These are phyloP conservation scores for Drosophila obscura DNA, from an alignment of 1,140 invertebrate species.

Conservation along the genomic window DNA sequence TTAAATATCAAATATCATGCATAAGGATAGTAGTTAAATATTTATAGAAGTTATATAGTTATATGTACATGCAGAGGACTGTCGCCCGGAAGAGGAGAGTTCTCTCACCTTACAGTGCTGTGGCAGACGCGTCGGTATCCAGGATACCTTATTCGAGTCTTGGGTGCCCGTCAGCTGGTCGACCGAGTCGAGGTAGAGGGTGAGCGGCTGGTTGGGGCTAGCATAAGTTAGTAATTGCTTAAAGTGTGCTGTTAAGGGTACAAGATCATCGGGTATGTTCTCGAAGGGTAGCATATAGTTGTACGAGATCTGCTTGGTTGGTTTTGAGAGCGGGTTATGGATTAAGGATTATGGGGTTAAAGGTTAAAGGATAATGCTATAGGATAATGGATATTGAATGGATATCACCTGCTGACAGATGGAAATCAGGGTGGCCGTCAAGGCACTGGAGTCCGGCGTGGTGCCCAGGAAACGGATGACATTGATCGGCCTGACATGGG, in stretches of 20 bases:
- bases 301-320: constrained; percentile 92
- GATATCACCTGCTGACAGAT: constrained; percentile 94
- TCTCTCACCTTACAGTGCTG: constrained; percentile 92
- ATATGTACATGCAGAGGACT: not conserved
- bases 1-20: constrained; percentile 22
- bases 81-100: not conserved
- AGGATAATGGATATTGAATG: constrained; percentile 24
- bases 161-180: constrained; percentile 97
- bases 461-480: constrained; percentile 97
- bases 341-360: constrained; percentile 11
- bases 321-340: constrained; percentile 11
- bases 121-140: constrained; percentile 96
- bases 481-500: constrained; percentile 91
- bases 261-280: constrained; percentile 97
- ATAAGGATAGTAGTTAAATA: constrained; percentile 1
- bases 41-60: not conserved
- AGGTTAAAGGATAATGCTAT: not conserved
- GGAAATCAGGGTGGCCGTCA: constrained; percentile 96
- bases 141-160: constrained; percentile 97
- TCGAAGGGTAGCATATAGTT: constrained; percentile 97
- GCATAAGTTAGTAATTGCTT: constrained; percentile 95
- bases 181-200: constrained; percentile 95
- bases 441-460: constrained; percentile 97
- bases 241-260: constrained; percentile 97
- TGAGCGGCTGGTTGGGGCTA: constrained; percentile 91